Base-by-base conservation (phyloP, 2,888 invertebrate genomes). In the Thera obeliscata region DNA sequence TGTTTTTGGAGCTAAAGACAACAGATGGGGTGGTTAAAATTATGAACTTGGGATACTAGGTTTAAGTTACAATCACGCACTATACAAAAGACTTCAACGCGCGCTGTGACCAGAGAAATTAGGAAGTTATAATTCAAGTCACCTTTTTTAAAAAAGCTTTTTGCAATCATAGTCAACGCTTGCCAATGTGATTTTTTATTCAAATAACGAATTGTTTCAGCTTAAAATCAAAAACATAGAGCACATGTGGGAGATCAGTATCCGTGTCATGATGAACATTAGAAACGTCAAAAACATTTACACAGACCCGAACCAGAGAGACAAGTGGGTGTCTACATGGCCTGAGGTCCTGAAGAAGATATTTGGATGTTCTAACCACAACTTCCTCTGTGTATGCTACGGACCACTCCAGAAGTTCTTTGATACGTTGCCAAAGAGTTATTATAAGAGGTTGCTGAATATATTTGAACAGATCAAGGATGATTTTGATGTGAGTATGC, bases 291-390 rank as follows among this genome's bases (percentile, higher is more conserved):
- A 95, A 60, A 95, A 95, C 65, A 94, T 96, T 60, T 96, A 95
- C 82, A 95, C 95, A 36, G 94, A 95, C 71, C 94, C 95, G n/a
- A 94, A 95, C 66, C 93, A 95, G 79, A 93, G 95, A 1, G 93
- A 95, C 78, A 90, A 94, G 67, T 95, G 94, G 81, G 91, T 94
- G 62, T 95, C 95, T 7, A 93, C 95, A 2, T 94, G 95, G 88
- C 92, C 94, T 0, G 96, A 96, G 85, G 87, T 97, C 0, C 80
- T 97, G 0, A 96, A 96, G 79, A 96, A 94, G 77, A 63, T 95
- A 22, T 85, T 95, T 2, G 94, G 95, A n/a, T 78, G 91, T 64
- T 96, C 97, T 0, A 87, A 95, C 6, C 95, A 96, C 78, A 96
- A 95, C n/a, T 89, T 96, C 33, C 94, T 95, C 0, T 95, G 95